phyloP scores from a whole-genome alignment of 2,113 vertebrate species.

The Neolamprologus caudopunctatus region DNA sequence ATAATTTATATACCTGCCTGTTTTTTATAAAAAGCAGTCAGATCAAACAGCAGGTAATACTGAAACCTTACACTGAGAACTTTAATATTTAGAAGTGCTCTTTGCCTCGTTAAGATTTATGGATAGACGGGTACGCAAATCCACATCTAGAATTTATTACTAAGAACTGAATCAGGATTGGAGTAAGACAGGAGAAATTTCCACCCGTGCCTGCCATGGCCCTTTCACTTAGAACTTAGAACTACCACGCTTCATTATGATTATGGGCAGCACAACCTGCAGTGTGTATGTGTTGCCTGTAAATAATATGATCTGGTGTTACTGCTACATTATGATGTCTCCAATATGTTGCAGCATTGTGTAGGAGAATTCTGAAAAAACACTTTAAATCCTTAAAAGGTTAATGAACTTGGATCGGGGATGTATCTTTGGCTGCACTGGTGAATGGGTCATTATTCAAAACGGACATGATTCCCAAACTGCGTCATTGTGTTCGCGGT shows the following conservation, averaged over 20 bases:
- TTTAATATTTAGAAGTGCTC: constrained; percentile 6
- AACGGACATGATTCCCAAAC: background rate
- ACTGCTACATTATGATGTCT: background rate
- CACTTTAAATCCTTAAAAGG: constrained; percentile 3
- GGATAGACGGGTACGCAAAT: background rate
- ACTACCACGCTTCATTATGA: constrained; percentile 19
- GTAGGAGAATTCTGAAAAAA: background rate
- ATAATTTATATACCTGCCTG: background rate
- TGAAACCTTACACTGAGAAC: background rate
- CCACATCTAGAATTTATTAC: background rate
- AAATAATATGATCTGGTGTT: constrained; percentile 1
- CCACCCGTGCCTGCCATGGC: background rate
- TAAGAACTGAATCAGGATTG: background rate
- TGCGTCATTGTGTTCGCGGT: constrained; percentile 9
- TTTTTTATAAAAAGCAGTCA: background rate
- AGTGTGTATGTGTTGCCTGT: background rate
- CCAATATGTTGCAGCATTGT: background rate
- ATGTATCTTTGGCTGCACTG: background rate
- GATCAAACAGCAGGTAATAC: background rate
- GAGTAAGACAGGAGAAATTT: background rate
- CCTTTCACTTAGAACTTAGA: constrained; percentile 7
- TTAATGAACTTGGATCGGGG: constrained; percentile 16
- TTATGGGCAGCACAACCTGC: constrained; percentile 10
- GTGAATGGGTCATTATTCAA: constrained; percentile 21
- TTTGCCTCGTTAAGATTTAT: background rate